phyloP scores from a whole-genome alignment of 1,140 invertebrate genomes.

The Leptinotarsa lineolata region DNA sequence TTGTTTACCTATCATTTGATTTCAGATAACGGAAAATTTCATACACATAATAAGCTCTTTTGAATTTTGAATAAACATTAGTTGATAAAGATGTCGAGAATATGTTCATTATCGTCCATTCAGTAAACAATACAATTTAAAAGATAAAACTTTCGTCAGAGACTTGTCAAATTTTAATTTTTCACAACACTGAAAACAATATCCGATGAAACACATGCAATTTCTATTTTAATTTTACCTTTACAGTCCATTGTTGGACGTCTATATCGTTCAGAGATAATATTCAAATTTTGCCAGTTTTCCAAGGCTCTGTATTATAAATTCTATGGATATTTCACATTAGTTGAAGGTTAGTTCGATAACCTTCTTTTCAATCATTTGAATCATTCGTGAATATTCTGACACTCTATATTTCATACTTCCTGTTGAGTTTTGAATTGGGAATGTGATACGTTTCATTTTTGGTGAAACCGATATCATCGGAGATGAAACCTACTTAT shows the following conservation, averaged over 20 bases:
- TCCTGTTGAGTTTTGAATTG: slow-evolving; percentile 24
- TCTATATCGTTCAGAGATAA: slow-evolving; percentile 25
- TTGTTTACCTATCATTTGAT: neutral
- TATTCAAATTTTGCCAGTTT: slow-evolving; percentile 39
- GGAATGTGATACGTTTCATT: neutral
- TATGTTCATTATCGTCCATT: neutral
- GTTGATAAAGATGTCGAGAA: neutral
- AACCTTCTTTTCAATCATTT: slow-evolving; percentile 35
- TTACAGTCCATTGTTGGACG: too few species aligned
- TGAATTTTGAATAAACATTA: neutral
- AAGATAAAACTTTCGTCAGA: neutral
- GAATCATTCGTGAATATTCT: slow-evolving; percentile 32
- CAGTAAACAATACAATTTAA: neutral
- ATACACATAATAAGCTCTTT: neutral
- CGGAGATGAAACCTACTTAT: too few species aligned
- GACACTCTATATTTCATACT: slow-evolving; percentile 17
- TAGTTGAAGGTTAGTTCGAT: slow-evolving; percentile 41
- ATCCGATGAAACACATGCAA: too few species aligned
- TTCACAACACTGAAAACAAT: too few species aligned
- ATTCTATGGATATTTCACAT: slow-evolving; percentile 36
- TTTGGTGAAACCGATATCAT: neutral
- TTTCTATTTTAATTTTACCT: too few species aligned
- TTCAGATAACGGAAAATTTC: neutral
- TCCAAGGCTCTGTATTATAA: slow-evolving; percentile 33
- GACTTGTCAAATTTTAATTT: too few species aligned